Evolutionary conservation across 2,113 vertebrate genomes (phyloP), one percentile per base, ranked within the genome.

Genomic region (Plectropomus leopardus): DNA sequence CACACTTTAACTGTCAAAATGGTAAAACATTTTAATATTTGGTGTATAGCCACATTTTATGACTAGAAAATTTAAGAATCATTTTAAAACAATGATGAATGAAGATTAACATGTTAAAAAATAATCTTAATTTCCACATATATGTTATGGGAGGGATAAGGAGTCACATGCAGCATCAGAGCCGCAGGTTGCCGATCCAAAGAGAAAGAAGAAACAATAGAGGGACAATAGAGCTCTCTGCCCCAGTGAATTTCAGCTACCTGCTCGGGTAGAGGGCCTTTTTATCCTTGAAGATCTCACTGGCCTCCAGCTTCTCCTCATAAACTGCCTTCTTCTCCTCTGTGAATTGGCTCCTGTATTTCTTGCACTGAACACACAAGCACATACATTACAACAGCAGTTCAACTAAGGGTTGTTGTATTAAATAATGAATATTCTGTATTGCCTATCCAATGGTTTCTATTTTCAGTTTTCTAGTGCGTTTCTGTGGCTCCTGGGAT

Each of bases 231-330:
- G n/a, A 4, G 24, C 24, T 3, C 23, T 47, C 2, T 36, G 61
- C 5, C 13, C 2, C 5, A 1, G 50, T 44, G 7, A n/a, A 7
- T 57, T 7, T 55, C 8, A 19, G 13, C 30, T 70, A 91, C 98
- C 98, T 99, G 94, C 96, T 97, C 26, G 97, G 96, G 87, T 99
- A 99, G 53, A 99, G 95, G 81, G 97, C 95, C 90, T 99, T 99
- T 89, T 98, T 99, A 91, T 98, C 97, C 92, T 98, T 99, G 94
- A 99, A 99, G 89, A 99, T 95, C 91, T 99, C 96, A 23, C 98
- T 99, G 48, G 98, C 98, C 94, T 98, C 96, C 86, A 99, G 95
- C 86, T 99, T 99, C 92, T 99, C 98, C 88, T 99, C 96, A 68
- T 96, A 99, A 81, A 98, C 94, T 0, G 97, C 96, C 85, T 97